These are phyloP conservation scores for Anguilla marmorata DNA, from an alignment of 2,797 vertebrate genomes.

Conservation along the genomic window DNA sequence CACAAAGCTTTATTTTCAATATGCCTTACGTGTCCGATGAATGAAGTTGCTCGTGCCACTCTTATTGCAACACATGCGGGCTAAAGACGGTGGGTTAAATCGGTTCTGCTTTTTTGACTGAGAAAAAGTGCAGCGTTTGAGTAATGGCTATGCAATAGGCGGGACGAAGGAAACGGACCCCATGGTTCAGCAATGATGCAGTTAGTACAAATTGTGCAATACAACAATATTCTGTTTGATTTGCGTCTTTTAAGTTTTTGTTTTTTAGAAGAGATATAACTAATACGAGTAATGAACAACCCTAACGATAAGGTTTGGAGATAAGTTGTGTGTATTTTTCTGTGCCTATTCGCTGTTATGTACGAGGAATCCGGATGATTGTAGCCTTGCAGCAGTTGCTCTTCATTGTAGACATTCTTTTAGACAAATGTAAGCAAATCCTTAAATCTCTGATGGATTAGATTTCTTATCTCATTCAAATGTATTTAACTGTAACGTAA, in stretches of 20 bases:
- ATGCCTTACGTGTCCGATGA: slow-evolving; percentile 39
- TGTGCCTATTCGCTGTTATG: slow-evolving; percentile 53
- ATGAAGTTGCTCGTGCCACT: background rate
- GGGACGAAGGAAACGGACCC: slow-evolving; percentile 1
- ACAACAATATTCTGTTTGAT: slow-evolving; percentile 35
- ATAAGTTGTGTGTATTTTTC: slow-evolving; percentile 34
- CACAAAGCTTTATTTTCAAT: slow-evolving; percentile 13
- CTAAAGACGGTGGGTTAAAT: background rate
- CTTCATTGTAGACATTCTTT: slow-evolving; percentile 47
- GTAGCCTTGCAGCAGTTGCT: slow-evolving; percentile 50
- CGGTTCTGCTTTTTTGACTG: background rate
- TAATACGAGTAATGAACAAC: slow-evolving; percentile 33
- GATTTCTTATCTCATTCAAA: slow-evolving; percentile 66
- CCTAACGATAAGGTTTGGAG: slow-evolving; percentile 41
- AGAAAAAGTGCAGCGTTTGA: slow-evolving; percentile 16
- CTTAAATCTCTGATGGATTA: slow-evolving; percentile 47
- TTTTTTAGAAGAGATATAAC: slow-evolving; percentile 10
- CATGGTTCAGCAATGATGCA: slow-evolving; percentile 31
- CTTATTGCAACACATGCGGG: slow-evolving; percentile 5
- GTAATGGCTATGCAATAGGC: slow-evolving; percentile 41
- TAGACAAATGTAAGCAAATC: slow-evolving; percentile 41
- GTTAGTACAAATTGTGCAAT: slow-evolving; percentile 51
- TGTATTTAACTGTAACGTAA: slow-evolving; percentile 86
- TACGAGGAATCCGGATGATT: slow-evolving; percentile 50
- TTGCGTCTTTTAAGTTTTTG: slow-evolving; percentile 3